Base-by-base conservation (phyloP, 2,113 vertebrate species). In the Hirundichthys speculiger region DNA sequence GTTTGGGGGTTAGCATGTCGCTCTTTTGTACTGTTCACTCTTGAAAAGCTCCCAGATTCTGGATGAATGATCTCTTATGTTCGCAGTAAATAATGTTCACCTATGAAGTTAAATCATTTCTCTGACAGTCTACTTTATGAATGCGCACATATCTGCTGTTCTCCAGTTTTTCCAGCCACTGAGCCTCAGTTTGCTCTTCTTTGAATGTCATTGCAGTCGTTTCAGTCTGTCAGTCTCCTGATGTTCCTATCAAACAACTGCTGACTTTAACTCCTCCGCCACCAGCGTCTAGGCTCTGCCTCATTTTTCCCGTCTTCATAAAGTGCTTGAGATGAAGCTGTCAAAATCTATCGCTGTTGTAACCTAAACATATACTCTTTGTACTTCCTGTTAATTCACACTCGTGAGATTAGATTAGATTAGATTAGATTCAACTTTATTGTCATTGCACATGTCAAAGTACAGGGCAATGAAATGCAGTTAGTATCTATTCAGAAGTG, bases 181-280 rank as follows among this genome's bases (percentile, higher is more conserved):
- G 47, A 42, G 12, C 43, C 49, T 49, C 25, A 27, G 16, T 30
- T 16, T 39, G 41, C n/a, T 22, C 38, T 55, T 48, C n/a, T 62
- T 25, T 61, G 41, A 13, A 53, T 20, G 34, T 53, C 27, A 39
- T 53, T 46, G 19, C 25, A 13, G 24, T 61, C 21, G 15, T 39
- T 19, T 61, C 25, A 25, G 38, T 47, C 41, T 61, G 49, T 63
- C 14, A 41, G 39, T 43, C 38, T 71, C 34, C 45, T 50, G 24
- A 56, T 42, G 45, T 64, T 51, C 57, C 53, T 47, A 51, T 72
- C 40, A 56, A 49, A 40, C 27, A 57, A 40, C 25, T 51, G 69
- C 45, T 50, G 60, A 34, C 59, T 34, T 56, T 47, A 10, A 22
- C n/a, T 42, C 34, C 46, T 46, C 48, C 22, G 45, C 40, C 30